Base-by-base conservation (phyloP, 2,797 vertebrate species). In the Ciconia nigra region DNA sequence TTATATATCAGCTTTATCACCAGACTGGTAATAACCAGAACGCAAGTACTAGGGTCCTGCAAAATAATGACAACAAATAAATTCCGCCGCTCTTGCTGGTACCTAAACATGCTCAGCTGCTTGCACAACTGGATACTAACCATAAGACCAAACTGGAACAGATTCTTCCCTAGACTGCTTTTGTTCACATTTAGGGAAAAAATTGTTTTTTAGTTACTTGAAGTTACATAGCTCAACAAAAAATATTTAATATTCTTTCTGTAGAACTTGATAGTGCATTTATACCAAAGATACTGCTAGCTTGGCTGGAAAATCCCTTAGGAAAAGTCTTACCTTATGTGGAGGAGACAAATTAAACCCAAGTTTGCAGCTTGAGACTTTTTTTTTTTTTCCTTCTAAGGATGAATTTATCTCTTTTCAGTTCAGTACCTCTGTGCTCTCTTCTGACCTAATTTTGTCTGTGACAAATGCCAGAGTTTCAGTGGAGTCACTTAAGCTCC, bases 381-480 rank as follows among this genome's bases (percentile, higher is more conserved):
- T 42, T 49, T 55, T 90, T 91, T 89, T 82, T 80, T 80, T 58
- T 81, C 37, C 72, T 85, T 93, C 78, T 82, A 91, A 91, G 81
- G 87, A 96, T 70, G 69, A 95, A 95, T 89, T 83, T 94, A 22
- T 96, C 62, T 89, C 85, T 91, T 93, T 93, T 94, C 83, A 94
- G 83, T 88, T 96, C 83, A 42, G 58, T 93, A 95, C 73, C 82
- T 97, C 94, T 92, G 67, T 89, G 86, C 63, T 97, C 91, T 93
- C 87, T 95, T 86, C 93, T 95, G 94, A 96, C 95, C 94, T 97
- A 94, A 93, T 96, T 97, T 98, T 94, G 82, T 61, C 93, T 89
- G 91, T 96, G 94, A 96, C 93, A 97, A 96, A 97, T 97, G 81
- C 94, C 96, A 98, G 94, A 94, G 89, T 95, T 97, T 85, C 85